Evolutionary conservation across 2,888 invertebrate genomes (phyloP).

Genomic region (Cerastoderma edule): DNA sequence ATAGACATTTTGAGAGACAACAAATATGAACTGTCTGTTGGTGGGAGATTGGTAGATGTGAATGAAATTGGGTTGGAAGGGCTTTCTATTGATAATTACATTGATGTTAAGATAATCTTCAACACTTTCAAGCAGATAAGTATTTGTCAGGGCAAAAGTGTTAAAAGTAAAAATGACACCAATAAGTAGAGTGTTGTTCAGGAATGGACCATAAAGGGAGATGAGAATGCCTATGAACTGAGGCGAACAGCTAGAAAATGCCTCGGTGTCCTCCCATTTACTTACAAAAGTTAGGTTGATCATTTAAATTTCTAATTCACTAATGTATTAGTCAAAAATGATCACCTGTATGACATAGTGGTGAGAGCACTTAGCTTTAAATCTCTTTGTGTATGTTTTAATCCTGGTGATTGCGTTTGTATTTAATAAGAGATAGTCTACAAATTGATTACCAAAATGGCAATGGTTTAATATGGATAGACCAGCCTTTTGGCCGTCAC

Average conservation of each 20-base stretch:
- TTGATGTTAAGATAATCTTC: slow-evolving; percentile 6
- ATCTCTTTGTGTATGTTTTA: too few species aligned
- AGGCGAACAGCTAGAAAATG: slow-evolving; percentile 21
- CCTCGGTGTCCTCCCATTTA: slow-evolving; percentile 8
- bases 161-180: slow-evolving; percentile 5
- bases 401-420: too few species aligned
- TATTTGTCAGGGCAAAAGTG: slow-evolving; percentile 20
- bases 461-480: too few species aligned
- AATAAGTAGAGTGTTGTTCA: slow-evolving; percentile 27
- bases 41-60: slow-evolving; percentile 8
- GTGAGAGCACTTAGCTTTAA: too few species aligned
- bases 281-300: not conserved
- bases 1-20: not conserved
- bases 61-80: slow-evolving; percentile 22
- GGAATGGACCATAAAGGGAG: slow-evolving; percentile 19
- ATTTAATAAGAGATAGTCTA: too few species aligned
- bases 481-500: too few species aligned
- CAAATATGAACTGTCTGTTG: slow-evolving; percentile 12
- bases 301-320: too few species aligned
- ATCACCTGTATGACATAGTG: too few species aligned
- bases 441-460: too few species aligned
- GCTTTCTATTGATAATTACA: not conserved
- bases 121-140: slow-evolving; percentile 23
- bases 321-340: too few species aligned
- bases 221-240: slow-evolving; percentile 15